Percentiles rank a stretch among this genome's conserved stretches.
Evolutionary conservation across 2,113 vertebrate species (phyloP).

Genomic region (Bujurquina vittata): DNA sequence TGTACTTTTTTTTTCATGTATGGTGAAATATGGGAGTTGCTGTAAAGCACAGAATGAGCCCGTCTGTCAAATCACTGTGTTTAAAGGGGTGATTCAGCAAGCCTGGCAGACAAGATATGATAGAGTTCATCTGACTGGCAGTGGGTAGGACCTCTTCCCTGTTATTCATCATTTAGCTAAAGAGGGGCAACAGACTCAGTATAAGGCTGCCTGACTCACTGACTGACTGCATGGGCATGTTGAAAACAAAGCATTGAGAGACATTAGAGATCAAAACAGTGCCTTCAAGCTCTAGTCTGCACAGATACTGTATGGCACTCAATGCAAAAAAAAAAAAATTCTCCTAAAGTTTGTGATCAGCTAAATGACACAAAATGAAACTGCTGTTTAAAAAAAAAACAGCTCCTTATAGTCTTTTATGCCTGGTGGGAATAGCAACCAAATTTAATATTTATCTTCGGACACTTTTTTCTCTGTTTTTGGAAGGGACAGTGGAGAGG

Average conservation of each 20-base stretch:
- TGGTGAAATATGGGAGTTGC: conserved; percentile 43
- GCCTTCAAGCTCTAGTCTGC: neutral
- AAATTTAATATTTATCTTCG: too few species aligned
- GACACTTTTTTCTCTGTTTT: neutral
- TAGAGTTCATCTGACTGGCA: conserved; percentile 36
- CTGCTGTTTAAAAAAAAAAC: conserved; percentile 1
- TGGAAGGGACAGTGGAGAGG: neutral
- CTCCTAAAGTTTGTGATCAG: neutral
- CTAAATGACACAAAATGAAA: neutral
- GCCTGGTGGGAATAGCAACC: neutral
- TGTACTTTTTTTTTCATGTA: neutral
- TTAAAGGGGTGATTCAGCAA: conserved; percentile 42
- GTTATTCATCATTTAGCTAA: conserved; percentile 10
- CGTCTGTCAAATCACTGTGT: conserved; percentile 36
- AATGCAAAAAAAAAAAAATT: neutral
- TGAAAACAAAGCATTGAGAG: neutral
- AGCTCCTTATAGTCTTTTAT: neutral
- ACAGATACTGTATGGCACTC: neutral
- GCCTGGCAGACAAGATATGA: conserved; percentile 46
- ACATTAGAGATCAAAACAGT: neutral
- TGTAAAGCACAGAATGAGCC: conserved; percentile 40
- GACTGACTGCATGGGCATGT: conserved; percentile 33
- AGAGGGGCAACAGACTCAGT: conserved; percentile 7
- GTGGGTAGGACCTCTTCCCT: conserved; percentile 1
- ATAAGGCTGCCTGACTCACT: conserved; percentile 36